These are phyloP conservation scores for Oncorhynchus tshawytscha DNA, from an alignment of 2,113 vertebrate genomes.

Conservation along the genomic window DNA sequence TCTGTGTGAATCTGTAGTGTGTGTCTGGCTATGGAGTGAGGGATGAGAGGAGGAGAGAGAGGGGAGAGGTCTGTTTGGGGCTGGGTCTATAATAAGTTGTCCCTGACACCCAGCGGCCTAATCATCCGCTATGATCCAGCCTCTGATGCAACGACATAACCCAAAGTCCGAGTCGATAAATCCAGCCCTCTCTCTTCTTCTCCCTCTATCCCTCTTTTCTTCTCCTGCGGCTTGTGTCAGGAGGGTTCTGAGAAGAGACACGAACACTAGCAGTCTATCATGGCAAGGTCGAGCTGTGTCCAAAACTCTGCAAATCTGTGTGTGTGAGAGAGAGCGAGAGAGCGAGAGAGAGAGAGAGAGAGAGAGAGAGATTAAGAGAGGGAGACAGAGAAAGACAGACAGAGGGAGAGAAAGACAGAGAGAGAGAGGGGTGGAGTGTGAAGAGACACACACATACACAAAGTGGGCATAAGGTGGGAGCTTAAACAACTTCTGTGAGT, in stretches of 20 bases:
- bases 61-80: slow-evolving; percentile 68
- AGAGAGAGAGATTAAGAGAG: not conserved
- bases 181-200: slow-evolving; percentile 78
- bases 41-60: slow-evolving; percentile 71
- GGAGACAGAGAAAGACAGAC: slow-evolving; percentile 25
- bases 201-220: slow-evolving; percentile 57
- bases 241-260: slow-evolving; percentile 58
- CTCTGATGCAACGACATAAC: slow-evolving; percentile 84
- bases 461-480: slow-evolving; percentile 69
- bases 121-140: slow-evolving; percentile 93
- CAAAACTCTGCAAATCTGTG: slow-evolving; percentile 63
- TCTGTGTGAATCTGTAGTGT: slow-evolving; percentile 19
- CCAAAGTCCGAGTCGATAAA: slow-evolving; percentile 92
- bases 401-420: slow-evolving; percentile 18
- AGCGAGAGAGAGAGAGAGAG: not conserved
- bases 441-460: slow-evolving; percentile 14
- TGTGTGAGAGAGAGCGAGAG: no score
- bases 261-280: slow-evolving; percentile 82
- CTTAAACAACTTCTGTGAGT: slow-evolving; percentile 76
- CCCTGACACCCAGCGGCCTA: slow-evolving; percentile 88
- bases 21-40: slow-evolving; percentile 8
- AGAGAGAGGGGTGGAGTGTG: not conserved
- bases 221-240: slow-evolving; percentile 57
- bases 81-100: slow-evolving; percentile 82
- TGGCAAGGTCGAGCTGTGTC: slow-evolving; percentile 84